Conservation (phyloP, 2,113 vertebrate genomes). For the Xiphorhynchus elegans region DNA sequence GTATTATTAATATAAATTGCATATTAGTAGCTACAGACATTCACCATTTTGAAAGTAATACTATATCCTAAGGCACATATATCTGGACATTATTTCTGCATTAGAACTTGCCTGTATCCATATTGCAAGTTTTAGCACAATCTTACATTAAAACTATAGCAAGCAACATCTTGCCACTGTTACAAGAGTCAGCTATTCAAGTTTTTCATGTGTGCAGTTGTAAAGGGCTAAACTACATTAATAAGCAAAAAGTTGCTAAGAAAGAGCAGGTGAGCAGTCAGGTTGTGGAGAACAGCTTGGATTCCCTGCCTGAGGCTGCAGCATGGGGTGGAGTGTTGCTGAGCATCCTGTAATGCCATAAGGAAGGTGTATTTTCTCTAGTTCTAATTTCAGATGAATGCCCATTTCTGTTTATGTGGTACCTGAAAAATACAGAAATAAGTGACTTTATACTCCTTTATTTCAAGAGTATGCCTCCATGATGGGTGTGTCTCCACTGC, state of each 20-base stretch:
- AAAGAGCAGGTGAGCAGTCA: not conserved
- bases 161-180: not conserved
- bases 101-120: not conserved
- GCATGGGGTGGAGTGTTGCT: not conserved
- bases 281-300: rapidly evolving
- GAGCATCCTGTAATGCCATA: not conserved
- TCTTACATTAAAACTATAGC: not conserved
- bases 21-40: not conserved
- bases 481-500: not conserved
- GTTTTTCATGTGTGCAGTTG: not conserved
- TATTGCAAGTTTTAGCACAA: not conserved
- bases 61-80: not conserved
- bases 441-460: not conserved
- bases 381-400: not conserved
- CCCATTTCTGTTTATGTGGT: not conserved
- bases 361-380: not conserved
- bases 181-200: not conserved
- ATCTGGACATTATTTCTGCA: not conserved
- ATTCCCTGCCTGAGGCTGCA: not conserved
- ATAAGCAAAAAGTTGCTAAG: not conserved
- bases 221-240: conserved; percentile 10
- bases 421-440: not conserved
- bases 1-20: not conserved
- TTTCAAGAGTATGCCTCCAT: not conserved
- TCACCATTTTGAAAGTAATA: not conserved